phyloP scores from a whole-genome alignment of 2,113 vertebrate species.

The Limnothrissa miodon region DNA sequence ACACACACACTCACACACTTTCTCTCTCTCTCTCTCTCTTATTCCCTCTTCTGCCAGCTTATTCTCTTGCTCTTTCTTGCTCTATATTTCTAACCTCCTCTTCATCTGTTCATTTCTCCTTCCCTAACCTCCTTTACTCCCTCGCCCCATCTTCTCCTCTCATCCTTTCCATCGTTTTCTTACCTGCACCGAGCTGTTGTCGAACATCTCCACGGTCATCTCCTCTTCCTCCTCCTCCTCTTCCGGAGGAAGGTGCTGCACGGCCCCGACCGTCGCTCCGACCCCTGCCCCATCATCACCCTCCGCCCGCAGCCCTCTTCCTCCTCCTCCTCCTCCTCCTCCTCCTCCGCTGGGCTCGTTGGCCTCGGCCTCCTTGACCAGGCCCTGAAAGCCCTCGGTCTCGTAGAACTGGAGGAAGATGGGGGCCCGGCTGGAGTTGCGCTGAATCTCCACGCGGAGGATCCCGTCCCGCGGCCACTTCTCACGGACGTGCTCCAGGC shows the following conservation, averaged over 20 bases:
- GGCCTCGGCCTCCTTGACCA: slow-evolving; percentile 67
- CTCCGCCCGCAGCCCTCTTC: slow-evolving; percentile 56
- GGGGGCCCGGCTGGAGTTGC: slow-evolving; percentile 86
- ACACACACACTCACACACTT: no score
- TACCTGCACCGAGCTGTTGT: slow-evolving; percentile 85
- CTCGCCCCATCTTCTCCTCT: background rate
- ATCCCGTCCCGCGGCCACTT: slow-evolving; percentile 93
- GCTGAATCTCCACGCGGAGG: slow-evolving; percentile 90
- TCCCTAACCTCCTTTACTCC: background rate
- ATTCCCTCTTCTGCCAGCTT: background rate
- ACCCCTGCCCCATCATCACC: slow-evolving; percentile 72
- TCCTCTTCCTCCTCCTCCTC: slow-evolving; percentile 81
- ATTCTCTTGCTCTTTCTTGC: background rate
- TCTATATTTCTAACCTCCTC: background rate
- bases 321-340: slow-evolving; percentile 66
- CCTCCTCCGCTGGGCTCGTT: slow-evolving; percentile 61
- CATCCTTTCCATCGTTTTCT: slow-evolving; percentile 21
- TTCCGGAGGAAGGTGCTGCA: background rate
- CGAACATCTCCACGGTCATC: slow-evolving; percentile 88
- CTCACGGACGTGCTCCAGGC: slow-evolving; percentile 91
- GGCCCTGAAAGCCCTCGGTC: slow-evolving; percentile 67
- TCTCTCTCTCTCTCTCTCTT: background rate
- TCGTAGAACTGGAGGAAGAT: slow-evolving; percentile 92
- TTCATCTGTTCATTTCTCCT: background rate
- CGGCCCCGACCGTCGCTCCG: background rate